Percentiles rank a stretch among this genome's conserved stretches.
phyloP scores from a whole-genome alignment of 1,140 invertebrate genomes.

The Daktulosphaira vitifoliae region DNA sequence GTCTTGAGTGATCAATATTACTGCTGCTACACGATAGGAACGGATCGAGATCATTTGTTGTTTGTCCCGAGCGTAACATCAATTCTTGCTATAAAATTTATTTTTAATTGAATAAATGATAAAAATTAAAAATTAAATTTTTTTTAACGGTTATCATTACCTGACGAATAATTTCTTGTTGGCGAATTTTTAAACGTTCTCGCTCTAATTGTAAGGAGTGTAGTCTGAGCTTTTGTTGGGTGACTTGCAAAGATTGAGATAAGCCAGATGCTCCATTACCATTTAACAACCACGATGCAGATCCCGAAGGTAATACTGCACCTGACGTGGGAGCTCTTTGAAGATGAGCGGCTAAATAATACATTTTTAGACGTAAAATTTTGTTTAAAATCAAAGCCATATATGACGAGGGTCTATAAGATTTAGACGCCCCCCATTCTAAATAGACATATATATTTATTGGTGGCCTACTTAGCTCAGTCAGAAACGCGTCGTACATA shows the following conservation, averaged over 20 bases:
- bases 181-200: constrained; percentile 73
- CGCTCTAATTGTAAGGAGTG: constrained; percentile 78
- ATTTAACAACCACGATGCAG: constrained; percentile 18
- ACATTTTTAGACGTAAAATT: constrained; percentile 29
- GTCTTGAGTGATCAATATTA: constrained; percentile 74
- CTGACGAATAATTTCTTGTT: constrained; percentile 80
- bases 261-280: constrained; percentile 11
- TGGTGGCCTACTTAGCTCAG: no score
- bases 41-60: constrained; percentile 52
- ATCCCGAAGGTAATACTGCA: constrained; percentile 46
- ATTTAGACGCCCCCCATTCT: no score
- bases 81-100: constrained; percentile 54
- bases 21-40: constrained; percentile 56
- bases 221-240: constrained; percentile 67
- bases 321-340: constrained; percentile 56
- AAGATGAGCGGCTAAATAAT: constrained; percentile 56
- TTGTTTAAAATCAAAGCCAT: no score
- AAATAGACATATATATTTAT: no score
- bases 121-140: neutral
- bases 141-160: constrained; percentile 44
- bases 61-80: constrained; percentile 49
- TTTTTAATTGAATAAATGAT: neutral
- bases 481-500: no score
- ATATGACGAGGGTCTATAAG: no score
- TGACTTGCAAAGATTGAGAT: constrained; percentile 51